Conservation (phyloP, 1,140 invertebrate species). For the Notospermus geniculatus region DNA sequence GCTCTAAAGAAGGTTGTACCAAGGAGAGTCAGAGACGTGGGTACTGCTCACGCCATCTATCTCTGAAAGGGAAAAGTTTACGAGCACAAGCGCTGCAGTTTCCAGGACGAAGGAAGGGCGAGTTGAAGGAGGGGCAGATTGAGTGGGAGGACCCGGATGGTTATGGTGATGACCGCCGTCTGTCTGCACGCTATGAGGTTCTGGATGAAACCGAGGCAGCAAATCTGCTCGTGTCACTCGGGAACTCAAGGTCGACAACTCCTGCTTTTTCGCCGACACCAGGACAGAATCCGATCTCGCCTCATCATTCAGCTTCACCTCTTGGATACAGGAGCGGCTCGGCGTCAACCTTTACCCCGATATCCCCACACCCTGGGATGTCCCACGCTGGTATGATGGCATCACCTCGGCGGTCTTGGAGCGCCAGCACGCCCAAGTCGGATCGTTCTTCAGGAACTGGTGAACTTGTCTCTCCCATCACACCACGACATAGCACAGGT, state of each 20-base stretch:
- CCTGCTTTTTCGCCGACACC: conserved; percentile 68
- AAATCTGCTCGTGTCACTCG: conserved; percentile 91
- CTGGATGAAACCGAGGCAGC: conserved; percentile 94
- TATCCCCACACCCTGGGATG: conserved; percentile 47
- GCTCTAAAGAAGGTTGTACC: conserved; percentile 91
- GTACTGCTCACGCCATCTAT: conserved; percentile 93
- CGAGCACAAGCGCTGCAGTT: conserved; percentile 32
- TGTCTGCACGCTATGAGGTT: conserved; percentile 62
- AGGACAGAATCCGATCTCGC: conserved; percentile 64
- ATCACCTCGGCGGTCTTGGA: conserved; percentile 46
- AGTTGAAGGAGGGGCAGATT: conserved; percentile 59
- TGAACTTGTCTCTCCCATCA: conserved; percentile 44
- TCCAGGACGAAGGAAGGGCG: conserved; percentile 42
- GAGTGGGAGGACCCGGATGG: conserved; percentile 86
- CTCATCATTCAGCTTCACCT: conserved; percentile 13
- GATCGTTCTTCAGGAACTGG: conserved; percentile 32
- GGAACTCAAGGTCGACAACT: conserved; percentile 69
- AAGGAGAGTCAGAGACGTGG: conserved; percentile 97
- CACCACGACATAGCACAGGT: conserved; percentile 33
- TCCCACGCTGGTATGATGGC: conserved; percentile 35
- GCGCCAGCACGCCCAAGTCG: conserved; percentile 43
- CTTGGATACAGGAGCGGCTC: conserved; percentile 27
- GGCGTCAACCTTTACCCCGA: conserved; percentile 45
- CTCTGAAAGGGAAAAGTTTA: conserved; percentile 70
- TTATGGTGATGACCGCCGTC: conserved; percentile 66